Base-by-base conservation (phyloP, 2,888 invertebrate genomes). In the Chaitophorus viminalis region DNA sequence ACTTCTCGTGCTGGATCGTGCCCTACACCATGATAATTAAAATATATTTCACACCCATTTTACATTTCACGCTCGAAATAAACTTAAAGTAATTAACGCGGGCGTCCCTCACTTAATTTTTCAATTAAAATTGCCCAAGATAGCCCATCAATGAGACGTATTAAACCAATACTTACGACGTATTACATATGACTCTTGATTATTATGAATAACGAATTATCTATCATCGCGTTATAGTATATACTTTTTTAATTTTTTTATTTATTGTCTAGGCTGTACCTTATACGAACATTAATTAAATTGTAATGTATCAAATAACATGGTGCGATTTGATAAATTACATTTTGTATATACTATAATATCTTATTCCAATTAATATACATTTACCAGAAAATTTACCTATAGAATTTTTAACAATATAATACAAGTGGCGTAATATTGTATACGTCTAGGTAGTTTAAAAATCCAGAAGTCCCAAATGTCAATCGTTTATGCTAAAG, bases 31-130 rank as follows among this genome's bases (percentile, higher is more conserved):
- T 54, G 33, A 54, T 60, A 78, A 79, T 79, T 79, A 79, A 79
- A 60, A 79, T 79, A 79, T 79, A 79, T 60, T 36, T 60, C 79
- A 60, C 79, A 17, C n/a, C 79, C 60, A 79, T 79, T 79, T 79
- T 36, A 65, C 54, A 54, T 21, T 78, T 33, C 33, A 78, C 54
- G 78, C 78, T 78, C 54, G 25, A 78, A 78, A 78, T 65, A 79
- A n/a, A 36, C 79, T 79, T 60, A 60, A 65, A 79, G 79, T 65
- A 65, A 65, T 79, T 79, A 79, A 60, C 60, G 60, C 36, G 60
- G 33, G 60, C 36, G 79, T 14, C 36, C 79, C 36, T n/a, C 33
- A 36, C 79, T 36, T 79, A n/a, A 46, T 79, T 79, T 79, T 79
- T 36, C 36, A 36, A 29, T 54, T 18, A n/a, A 65, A 65, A 65